Evolutionary conservation across 2,113 vertebrate genomes (phyloP).

Genomic region (Carassius gibelio): DNA sequence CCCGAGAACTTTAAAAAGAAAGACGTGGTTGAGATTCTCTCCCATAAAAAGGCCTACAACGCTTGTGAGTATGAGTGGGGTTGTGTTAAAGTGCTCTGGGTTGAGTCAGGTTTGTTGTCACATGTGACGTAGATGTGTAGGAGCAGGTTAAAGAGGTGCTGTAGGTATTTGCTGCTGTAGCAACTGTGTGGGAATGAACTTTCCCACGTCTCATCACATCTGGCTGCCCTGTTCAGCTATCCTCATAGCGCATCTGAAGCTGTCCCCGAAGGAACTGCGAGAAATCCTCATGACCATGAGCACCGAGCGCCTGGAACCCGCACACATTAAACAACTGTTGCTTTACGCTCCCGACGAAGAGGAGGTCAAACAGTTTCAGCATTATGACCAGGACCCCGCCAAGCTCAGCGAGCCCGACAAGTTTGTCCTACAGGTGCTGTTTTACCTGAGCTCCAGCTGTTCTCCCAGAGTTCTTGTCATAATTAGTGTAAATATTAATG

Average conservation of each 20-base stretch:
- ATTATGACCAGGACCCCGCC: conserved; percentile 82
- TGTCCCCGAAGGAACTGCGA: conserved; percentile 86
- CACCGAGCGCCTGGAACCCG: conserved; percentile 88
- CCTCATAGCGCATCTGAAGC: conserved; percentile 96
- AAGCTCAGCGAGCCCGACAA: conserved; percentile 95
- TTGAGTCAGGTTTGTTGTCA: conserved; percentile 48
- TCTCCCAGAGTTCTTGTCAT: neutral
- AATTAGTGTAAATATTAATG: neutral
- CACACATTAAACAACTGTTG: conserved; percentile 95
- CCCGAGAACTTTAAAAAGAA: conserved; percentile 97
- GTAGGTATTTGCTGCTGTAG: neutral
- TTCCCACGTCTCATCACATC: neutral
- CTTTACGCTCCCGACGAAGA: conserved; percentile 92
- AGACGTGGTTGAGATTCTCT: conserved; percentile 95
- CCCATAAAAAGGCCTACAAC: conserved; percentile 99
- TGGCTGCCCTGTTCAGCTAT: conserved; percentile 80
- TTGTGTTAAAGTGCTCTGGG: neutral
- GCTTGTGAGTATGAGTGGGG: conserved; percentile 82
- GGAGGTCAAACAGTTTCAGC: conserved; percentile 90
- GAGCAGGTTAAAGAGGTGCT: neutral
- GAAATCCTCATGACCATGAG: conserved; percentile 91
- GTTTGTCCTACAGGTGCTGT: conserved; percentile 89
- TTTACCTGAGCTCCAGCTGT: neutral
- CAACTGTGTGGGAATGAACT: conserved; percentile 12
- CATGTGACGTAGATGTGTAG: conserved; percentile 2